Base-by-base conservation (phyloP, 2,888 invertebrate species). In the Cartodere bifasciata region DNA sequence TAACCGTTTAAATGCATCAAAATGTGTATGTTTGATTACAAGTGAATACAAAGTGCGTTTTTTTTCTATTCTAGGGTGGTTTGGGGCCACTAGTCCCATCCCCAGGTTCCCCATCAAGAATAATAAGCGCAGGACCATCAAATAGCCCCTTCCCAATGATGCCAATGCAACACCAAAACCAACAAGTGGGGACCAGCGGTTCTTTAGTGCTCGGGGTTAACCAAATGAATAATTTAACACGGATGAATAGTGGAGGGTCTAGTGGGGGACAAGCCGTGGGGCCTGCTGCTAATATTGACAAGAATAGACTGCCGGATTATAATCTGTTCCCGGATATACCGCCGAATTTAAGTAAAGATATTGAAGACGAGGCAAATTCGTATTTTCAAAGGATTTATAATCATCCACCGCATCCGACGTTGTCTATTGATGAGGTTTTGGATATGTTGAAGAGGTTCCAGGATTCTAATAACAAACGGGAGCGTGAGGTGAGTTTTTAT, bases 301-400 rank as follows among this genome's bases (percentile, higher is more conserved):
- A 77, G 48, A 64, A 70, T 1, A 64, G 75, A 30, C 51, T 72
- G 22, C 34, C 30, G 17, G 57, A 70, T 37, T 65, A 67, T 27
- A 70, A 72, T 31, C 67, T 82, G 25, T 84, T 86, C 51, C 78
- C 82, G 0, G 90, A 91, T 46, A 75, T 86, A 50, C 14, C 32
- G 1, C 77, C 73, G 38, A 77, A 73, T 34, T 85, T 92, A 4
- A 81, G 90, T 0, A 91, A 92, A 58, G 97, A 97, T 52, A 86
- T 97, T 23, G 98, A 99, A 59, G 95, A 97, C 54, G 97, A 98
- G 65, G 98, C 97, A 0, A 98, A 98, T 56, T 82, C 90, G 30
- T 98, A 97, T 55, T 98, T 98, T 59, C 95, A 98, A 62, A 73
- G 92, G 42, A 97, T 98, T 49, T 97, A 97, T 64, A 95, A 94